These are phyloP conservation scores for Syndactyla subalaris DNA, from an alignment of 2,797 vertebrate species.

Conservation along the genomic window DNA sequence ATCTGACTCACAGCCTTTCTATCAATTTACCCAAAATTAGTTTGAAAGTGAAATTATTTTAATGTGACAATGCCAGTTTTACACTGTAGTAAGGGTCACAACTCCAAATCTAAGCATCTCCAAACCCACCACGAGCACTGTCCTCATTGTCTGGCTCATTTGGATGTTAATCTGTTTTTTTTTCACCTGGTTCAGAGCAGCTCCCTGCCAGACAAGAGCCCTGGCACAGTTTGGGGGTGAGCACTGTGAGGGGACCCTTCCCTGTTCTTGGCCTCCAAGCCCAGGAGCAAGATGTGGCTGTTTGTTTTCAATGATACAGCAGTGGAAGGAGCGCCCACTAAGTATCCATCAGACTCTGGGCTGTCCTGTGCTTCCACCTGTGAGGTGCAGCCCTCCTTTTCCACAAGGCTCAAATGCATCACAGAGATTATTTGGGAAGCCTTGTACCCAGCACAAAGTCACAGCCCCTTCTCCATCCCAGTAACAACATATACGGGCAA, in stretches of 20 bases:
- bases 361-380: background rate
- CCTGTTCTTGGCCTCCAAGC: background rate
- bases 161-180: background rate
- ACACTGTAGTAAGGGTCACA: background rate
- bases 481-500: background rate
- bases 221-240: background rate
- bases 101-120: background rate
- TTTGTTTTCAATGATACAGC: background rate
- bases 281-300: background rate
- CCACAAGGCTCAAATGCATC: fast-evolving
- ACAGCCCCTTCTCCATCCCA: background rate
- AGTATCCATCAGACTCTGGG: background rate
- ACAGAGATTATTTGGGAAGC: background rate
- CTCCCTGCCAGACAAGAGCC: background rate
- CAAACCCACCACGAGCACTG: fast-evolving
- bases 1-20: background rate
- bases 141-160: background rate
- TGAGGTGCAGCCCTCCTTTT: background rate
- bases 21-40: background rate
- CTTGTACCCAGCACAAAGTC: fast-evolving
- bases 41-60: background rate
- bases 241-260: background rate
- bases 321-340: background rate
- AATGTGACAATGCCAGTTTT: fast-evolving
- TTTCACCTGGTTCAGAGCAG: background rate